Percentiles rank a stretch among this genome's conserved stretches.
Evolutionary conservation across 1,140 invertebrate species (phyloP).

Genomic region (Lucilia cuprina): DNA sequence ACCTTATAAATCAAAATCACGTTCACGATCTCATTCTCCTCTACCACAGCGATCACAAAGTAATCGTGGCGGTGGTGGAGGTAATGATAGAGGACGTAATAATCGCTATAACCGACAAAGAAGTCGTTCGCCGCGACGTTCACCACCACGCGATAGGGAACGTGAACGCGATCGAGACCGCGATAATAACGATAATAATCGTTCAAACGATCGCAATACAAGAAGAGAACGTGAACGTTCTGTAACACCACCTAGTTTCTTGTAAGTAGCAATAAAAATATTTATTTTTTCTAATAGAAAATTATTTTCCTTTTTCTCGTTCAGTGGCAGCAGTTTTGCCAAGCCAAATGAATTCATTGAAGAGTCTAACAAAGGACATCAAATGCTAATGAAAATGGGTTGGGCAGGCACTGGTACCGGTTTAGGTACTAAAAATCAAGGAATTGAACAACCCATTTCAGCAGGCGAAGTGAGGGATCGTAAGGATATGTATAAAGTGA

Average conservation of each 20-base stretch:
- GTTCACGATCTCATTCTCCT: slow-evolving; percentile 41
- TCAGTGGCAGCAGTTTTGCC: slow-evolving; percentile 62
- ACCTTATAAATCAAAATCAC: slow-evolving; percentile 32
- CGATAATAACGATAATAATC: slow-evolving; percentile 47
- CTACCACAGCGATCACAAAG: slow-evolving; percentile 70
- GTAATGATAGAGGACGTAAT: slow-evolving; percentile 41
- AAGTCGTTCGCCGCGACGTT: slow-evolving; percentile 58
- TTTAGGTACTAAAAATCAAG: slow-evolving; percentile 90
- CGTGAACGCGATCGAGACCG: slow-evolving; percentile 40
- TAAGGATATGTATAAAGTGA: slow-evolving; percentile 87
- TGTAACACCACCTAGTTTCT: slow-evolving; percentile 81
- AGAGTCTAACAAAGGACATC: slow-evolving; percentile 93
- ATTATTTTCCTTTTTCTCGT: slow-evolving; percentile 25
- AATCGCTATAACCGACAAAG: slow-evolving; percentile 44
- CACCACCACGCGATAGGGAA: slow-evolving; percentile 51
- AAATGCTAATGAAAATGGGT: slow-evolving; percentile 95
- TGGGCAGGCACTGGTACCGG: slow-evolving; percentile 86
- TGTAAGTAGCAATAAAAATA: slow-evolving; percentile 66
- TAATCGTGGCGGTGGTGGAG: slow-evolving; percentile 59
- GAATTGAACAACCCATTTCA: slow-evolving; percentile 92
- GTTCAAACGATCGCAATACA: slow-evolving; percentile 44
- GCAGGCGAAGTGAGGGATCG: slow-evolving; percentile 90
- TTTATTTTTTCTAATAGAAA: not conserved
- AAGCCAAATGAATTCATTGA: slow-evolving; percentile 72
- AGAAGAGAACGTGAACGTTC: slow-evolving; percentile 67